Evolutionary conservation across 1,140 invertebrate genomes (phyloP).

Genomic region (Listronotus bonariensis): DNA sequence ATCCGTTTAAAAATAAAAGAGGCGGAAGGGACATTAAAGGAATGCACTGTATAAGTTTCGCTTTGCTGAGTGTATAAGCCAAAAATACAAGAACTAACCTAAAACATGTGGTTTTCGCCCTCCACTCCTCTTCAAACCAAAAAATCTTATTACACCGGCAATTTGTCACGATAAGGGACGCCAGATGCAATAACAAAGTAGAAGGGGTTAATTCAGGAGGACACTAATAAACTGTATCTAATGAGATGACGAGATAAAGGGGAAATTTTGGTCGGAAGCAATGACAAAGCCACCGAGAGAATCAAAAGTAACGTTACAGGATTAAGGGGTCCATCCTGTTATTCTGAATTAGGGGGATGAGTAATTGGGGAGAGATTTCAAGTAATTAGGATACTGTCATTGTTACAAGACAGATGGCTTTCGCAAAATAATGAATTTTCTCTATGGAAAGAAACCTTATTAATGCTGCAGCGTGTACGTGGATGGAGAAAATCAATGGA

Average conservation of each 20-base stretch:
- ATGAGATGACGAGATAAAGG: constrained; percentile 17
- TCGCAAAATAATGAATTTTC: constrained; percentile 6
- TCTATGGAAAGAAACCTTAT: constrained; percentile 2
- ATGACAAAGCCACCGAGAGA: constrained; percentile 20
- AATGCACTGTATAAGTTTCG: no score
- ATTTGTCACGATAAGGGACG: no score
- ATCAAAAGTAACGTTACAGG: constrained; percentile 30
- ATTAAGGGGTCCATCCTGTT: constrained; percentile 15
- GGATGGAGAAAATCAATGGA: background rate
- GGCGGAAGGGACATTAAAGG: no score
- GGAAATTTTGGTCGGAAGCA: constrained; percentile 9
- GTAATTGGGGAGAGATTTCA: constrained; percentile 30
- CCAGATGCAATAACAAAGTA: no score
- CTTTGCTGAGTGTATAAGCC: no score
- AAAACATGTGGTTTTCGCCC: no score
- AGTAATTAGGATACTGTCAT: constrained; percentile 31
- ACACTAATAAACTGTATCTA: constrained; percentile 3
- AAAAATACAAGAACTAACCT: no score
- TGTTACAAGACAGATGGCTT: constrained; percentile 29
- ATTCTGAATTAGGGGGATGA: constrained; percentile 16
- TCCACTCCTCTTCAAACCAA: no score
- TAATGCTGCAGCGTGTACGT: background rate
- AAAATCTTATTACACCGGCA: no score
- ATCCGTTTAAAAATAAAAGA: no score
- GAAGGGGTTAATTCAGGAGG: no score